Evolutionary conservation across 2,797 vertebrate species (phyloP).

Genomic region (Rhinichthys osculus): DNA sequence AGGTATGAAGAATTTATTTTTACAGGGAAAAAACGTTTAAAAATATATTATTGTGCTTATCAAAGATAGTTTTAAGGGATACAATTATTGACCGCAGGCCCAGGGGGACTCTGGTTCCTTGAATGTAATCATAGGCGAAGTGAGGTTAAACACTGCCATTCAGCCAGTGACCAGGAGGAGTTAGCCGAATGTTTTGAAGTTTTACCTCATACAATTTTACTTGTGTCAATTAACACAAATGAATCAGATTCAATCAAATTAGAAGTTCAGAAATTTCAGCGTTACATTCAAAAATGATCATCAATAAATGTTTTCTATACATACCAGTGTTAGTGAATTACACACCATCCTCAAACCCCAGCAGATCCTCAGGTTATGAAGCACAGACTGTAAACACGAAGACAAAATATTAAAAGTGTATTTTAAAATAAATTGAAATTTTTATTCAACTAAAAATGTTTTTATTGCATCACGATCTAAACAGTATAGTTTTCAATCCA

Average conservation of each 20-base stretch:
- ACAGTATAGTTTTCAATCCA: no score
- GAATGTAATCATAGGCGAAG: not conserved
- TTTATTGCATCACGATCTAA: no score
- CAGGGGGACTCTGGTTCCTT: not conserved
- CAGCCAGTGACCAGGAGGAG: not conserved
- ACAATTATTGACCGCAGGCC: not conserved
- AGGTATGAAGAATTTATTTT: not conserved
- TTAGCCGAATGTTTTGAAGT: no score
- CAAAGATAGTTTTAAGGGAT: not conserved
- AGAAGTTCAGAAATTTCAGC: no score
- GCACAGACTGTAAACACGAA: not conserved
- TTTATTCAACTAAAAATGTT: no score
- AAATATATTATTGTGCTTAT: not conserved
- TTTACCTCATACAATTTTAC: no score
- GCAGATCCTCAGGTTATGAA: not conserved
- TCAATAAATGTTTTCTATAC: not conserved
- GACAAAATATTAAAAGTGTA: no score
- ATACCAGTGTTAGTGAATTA: not conserved
- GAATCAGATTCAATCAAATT: no score
- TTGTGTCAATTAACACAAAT: no score
- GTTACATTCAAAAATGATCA: not conserved
- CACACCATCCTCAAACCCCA: no score
- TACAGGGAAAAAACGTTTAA: fast-evolving
- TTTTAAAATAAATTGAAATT: no score
- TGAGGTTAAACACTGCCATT: not conserved